A percentile compares a stretch with the other conserved stretches of the same genome.
Evolutionary conservation across 2,888 invertebrate species (phyloP).

Genomic region (Pheosia gnoma): DNA sequence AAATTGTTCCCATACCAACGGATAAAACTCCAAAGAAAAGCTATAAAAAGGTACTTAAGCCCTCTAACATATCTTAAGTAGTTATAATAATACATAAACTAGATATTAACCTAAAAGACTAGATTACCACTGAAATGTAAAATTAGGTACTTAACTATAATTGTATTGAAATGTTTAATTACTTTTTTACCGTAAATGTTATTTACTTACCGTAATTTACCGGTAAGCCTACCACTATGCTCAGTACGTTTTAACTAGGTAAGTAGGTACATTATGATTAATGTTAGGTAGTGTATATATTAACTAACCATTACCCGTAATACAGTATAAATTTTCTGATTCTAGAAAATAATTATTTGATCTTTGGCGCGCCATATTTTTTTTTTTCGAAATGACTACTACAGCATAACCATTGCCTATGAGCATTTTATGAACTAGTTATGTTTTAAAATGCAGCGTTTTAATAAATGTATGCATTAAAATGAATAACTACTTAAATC

Average conservation of each 20-base stretch:
- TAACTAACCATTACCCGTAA: slow-evolving; percentile 2
- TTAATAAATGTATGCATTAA: slow-evolving; percentile 14
- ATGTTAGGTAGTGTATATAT: neutral
- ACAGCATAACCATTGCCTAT: neutral
- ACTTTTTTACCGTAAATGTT: neutral
- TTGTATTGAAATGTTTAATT: too few species aligned
- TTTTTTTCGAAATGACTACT: neutral
- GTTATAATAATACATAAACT: too few species aligned
- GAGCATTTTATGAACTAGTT: neutral
- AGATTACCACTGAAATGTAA: slow-evolving; percentile 30
- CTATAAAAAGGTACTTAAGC: too few species aligned
- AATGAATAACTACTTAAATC: slow-evolving; percentile 12
- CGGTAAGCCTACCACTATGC: neutral
- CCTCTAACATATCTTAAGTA: too few species aligned
- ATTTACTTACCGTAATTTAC: neutral
- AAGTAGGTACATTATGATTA: neutral
- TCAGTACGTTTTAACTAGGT: neutral
- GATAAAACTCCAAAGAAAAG: too few species aligned
- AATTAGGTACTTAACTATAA: neutral
- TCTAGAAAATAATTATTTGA: neutral
- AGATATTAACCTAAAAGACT: slow-evolving; percentile 23
- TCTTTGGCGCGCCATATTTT: neutral
- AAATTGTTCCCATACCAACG: slow-evolving; percentile 47
- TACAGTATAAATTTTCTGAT: neutral
- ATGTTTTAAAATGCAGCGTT: neutral